Evolutionary conservation across 2,888 invertebrate genomes (phyloP), one percentile per base, ranked within the genome.

Genomic region (Ophonus ardosiacus): DNA sequence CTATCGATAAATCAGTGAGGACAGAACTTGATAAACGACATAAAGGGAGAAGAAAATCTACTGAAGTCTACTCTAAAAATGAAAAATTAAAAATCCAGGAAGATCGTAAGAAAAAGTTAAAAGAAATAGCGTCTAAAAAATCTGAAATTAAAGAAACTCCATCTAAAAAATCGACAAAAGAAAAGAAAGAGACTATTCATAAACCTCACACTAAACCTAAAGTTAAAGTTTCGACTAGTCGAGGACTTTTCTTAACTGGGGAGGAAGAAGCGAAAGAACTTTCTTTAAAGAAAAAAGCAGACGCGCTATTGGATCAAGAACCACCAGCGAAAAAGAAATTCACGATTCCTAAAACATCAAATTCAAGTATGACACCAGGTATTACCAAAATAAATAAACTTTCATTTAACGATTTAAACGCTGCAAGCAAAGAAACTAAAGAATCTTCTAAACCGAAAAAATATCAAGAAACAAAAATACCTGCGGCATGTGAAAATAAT

Each of bases 41-140:
- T 57, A 83, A 61, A 24, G 24, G 24, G 59, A 78, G 65, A 68
- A 40, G 71, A 0, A 76, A 81, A 81, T 13, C 40, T 51, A 24
- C 78, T 56, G 87, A 88, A 17, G 88, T 65, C 21, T 21, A 65
- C 85, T 71, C 88, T 74, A 86, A 86, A 85, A 86, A 88, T 80
- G 80, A 63, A 85, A 13, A 89, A 87, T 84, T 90, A 90, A 86
- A 90, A 38, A 87, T 88, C 21, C 74, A 85, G 88, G 92, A 91
- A 89, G 92, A 90, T 88, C 90, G 93, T 38, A 93, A 92, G 86
- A 91, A 90, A 71, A 93, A 91, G 87, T 90, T 94, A 8, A 93
- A 92, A 88, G 92, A 92, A 89, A 89, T 93, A 86, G 93, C 93
- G 13, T 88, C 88, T 24, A 92, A 91, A 88, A 89, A 89, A 51